Evolutionary conservation across 2,797 vertebrate genomes (phyloP).

Genomic region (Gobionotothen gibberifrons): DNA sequence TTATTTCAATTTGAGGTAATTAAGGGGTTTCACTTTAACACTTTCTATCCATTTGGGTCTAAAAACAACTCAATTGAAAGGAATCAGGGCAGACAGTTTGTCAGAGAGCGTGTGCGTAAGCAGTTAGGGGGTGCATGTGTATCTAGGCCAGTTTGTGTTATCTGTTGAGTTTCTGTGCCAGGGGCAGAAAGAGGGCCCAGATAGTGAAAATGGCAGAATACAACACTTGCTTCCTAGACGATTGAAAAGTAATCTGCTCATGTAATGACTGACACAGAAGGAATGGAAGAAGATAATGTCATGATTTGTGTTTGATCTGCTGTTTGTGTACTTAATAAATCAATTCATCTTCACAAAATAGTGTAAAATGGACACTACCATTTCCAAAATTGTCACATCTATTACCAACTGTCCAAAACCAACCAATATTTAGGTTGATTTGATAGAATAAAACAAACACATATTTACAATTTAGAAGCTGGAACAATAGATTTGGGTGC

Average conservation of each 20-base stretch:
- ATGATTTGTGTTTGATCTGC: not conserved
- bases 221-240: conserved; percentile 38
- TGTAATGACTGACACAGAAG: conserved; percentile 19
- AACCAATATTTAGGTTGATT: not conserved
- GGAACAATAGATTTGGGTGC: not conserved
- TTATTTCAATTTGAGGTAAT: conserved; percentile 7
- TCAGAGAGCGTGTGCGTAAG: conserved; percentile 33
- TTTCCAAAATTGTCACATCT: not conserved
- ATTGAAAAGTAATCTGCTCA: conserved; percentile 28
- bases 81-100: conserved; percentile 32
- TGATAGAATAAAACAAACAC: not conserved
- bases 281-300: not conserved
- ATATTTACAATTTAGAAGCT: not conserved
- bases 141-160: conserved; percentile 70
- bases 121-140: conserved; percentile 30
- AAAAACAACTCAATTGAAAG: conserved; percentile 37
- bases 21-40: conserved; percentile 24
- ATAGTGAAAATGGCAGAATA: conserved; percentile 37
- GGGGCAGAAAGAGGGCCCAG: conserved; percentile 46
- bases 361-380: not conserved
- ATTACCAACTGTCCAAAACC: not conserved
- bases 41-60: conserved; percentile 15
- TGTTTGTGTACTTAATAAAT: not conserved
- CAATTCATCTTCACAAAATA: not conserved
- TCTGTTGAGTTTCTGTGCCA: conserved; percentile 56